Evolutionary conservation across 2,888 invertebrate species (phyloP).

Genomic region (Hydriomena furcata): DNA sequence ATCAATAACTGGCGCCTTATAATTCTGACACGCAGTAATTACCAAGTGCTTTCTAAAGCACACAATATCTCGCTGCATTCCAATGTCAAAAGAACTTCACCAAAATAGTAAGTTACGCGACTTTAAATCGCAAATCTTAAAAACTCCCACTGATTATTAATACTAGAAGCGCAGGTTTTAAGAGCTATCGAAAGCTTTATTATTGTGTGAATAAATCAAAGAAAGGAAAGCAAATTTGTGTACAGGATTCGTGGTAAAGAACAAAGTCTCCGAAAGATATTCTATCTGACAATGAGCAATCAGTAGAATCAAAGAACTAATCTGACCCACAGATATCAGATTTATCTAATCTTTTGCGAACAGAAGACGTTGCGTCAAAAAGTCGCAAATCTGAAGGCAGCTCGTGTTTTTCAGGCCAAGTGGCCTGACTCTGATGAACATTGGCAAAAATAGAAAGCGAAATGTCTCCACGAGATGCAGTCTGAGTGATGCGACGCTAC

Average conservation of each 20-base stretch:
- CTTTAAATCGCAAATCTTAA: no score
- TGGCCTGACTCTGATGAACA: not conserved
- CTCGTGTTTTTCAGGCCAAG: no score
- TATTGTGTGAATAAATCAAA: no score
- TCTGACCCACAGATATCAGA: not conserved
- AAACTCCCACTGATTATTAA: no score
- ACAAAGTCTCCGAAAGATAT: no score
- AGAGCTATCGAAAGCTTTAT: no score
- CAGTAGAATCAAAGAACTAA: not conserved
- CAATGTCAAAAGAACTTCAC: not conserved
- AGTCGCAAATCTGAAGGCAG: constrained; percentile 18
- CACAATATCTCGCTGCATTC: constrained; percentile 17
- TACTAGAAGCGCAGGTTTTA: no score
- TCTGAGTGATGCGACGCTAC: constrained; percentile 43
- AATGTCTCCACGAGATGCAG: constrained; percentile 50
- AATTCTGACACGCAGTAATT: constrained; percentile 30
- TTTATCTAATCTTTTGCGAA: no score
- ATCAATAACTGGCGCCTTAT: constrained; percentile 32
- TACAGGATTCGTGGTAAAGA: no score
- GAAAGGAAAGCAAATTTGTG: no score
- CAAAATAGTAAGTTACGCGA: not conserved
- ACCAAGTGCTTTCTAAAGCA: constrained; percentile 29
- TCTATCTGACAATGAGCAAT: no score
- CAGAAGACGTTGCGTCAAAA: no score
- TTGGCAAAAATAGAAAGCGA: constrained; percentile 50